phyloP scores from a whole-genome alignment of 2,888 invertebrate species.

The Achlya flavicornis region DNA sequence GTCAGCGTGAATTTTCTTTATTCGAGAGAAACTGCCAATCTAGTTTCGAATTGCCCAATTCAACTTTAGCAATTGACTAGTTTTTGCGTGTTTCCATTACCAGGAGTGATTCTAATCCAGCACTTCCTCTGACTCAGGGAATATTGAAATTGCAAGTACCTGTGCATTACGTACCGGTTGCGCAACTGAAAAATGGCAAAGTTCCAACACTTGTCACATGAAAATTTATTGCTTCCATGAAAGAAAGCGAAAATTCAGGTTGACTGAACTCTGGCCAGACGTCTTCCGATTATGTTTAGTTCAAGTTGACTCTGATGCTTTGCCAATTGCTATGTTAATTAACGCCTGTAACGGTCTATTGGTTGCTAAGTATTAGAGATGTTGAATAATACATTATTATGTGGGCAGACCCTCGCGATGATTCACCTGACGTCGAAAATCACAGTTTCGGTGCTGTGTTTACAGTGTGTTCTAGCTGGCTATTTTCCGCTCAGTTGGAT shows the following conservation, averaged over 20 bases:
- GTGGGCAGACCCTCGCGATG: slow-evolving; percentile 36
- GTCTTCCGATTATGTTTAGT: slow-evolving; percentile 36
- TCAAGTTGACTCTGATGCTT: slow-evolving; percentile 28
- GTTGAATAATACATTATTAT: slow-evolving; percentile 49
- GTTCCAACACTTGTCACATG: slow-evolving; percentile 56
- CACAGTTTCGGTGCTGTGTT: slow-evolving; percentile 35
- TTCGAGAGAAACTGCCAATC: slow-evolving; percentile 64
- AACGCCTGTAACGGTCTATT: slow-evolving; percentile 43
- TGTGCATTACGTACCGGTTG: slow-evolving; percentile 36
- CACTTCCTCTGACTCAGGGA: slow-evolving; percentile 49
- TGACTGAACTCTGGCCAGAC: slow-evolving; percentile 42
- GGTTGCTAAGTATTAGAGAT: slow-evolving; percentile 50
- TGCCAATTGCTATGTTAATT: slow-evolving; percentile 39
- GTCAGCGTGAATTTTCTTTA: slow-evolving; percentile 55
- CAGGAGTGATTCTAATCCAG: slow-evolving; percentile 45
- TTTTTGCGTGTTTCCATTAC: slow-evolving; percentile 56
- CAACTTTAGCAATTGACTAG: slow-evolving; percentile 50
- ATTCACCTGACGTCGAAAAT: slow-evolving; percentile 45
- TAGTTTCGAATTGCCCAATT: slow-evolving; percentile 67
- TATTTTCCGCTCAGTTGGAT: slow-evolving; percentile 49
- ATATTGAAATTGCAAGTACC: slow-evolving; percentile 41
- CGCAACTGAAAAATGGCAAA: slow-evolving; percentile 63
- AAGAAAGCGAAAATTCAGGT: slow-evolving; percentile 57
- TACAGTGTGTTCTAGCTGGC: slow-evolving; percentile 18
- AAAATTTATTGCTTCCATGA: slow-evolving; percentile 58